phyloP scores from a whole-genome alignment of 2,797 vertebrate genomes.

The Acanthornis magna region DNA sequence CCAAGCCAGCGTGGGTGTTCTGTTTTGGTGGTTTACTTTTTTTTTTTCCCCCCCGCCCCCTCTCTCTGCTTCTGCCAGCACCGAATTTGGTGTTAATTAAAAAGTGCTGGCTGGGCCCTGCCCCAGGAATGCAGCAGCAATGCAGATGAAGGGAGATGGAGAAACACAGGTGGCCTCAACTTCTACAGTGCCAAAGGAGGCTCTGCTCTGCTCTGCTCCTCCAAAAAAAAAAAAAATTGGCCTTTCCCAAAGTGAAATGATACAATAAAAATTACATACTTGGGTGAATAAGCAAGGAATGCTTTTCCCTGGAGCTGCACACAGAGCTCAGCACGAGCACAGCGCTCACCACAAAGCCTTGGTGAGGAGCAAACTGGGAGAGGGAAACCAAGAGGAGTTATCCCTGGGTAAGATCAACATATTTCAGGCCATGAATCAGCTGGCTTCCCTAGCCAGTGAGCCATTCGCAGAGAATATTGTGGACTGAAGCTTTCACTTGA shows the following conservation, averaged over 20 bases:
- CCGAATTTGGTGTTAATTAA: not conserved
- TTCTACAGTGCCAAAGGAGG: not conserved
- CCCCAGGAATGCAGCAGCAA: not conserved
- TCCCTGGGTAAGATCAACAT: not conserved
- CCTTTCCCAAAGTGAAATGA: not conserved
- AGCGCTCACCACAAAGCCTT: not conserved
- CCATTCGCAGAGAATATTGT: not conserved
- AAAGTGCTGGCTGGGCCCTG: not conserved
- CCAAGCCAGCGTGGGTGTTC: not conserved
- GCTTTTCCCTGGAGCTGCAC: not conserved
- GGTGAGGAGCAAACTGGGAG: not conserved
- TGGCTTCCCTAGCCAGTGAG: not conserved
- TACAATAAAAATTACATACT: not conserved
- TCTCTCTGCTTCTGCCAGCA: not conserved
- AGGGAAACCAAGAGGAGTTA: not conserved
- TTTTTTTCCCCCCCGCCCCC: rapidly evolving
- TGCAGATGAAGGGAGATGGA: not conserved
- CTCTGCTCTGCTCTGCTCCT: not conserved
- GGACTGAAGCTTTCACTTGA: not conserved
- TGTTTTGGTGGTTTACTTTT: not conserved
- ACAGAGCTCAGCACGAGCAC: not conserved
- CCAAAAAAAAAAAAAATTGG: not conserved
- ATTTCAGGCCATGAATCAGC: not conserved
- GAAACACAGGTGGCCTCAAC: not conserved
- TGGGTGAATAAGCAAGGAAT: not conserved